Evolutionary conservation across 2,113 vertebrate genomes (phyloP).

Genomic region (Myotis brandtii): DNA sequence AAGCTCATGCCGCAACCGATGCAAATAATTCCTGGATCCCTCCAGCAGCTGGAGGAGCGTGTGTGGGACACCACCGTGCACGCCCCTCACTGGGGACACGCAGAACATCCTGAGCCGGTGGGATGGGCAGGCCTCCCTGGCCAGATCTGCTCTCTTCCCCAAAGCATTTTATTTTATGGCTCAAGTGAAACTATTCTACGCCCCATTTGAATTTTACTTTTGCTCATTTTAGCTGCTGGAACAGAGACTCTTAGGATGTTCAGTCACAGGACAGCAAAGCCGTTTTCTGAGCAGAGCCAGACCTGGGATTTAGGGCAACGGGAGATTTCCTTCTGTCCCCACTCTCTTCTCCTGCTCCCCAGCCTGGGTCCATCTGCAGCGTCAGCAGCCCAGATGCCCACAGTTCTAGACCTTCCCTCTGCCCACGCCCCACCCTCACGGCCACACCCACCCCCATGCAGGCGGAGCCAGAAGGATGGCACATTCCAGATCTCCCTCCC

Average conservation of each 20-base stretch:
- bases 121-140: neutral
- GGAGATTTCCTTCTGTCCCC: neutral
- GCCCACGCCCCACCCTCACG: neutral
- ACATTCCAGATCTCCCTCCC: neutral
- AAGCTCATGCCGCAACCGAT: neutral
- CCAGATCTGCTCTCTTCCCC: neutral
- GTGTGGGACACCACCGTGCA: neutral
- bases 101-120: neutral
- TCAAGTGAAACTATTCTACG: neutral
- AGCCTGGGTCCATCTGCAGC: neutral
- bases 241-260: neutral
- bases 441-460: rapidly evolving
- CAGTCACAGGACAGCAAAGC: neutral
- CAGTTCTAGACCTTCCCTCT: neutral
- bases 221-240: neutral
- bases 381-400: neutral
- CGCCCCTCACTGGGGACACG: neutral
- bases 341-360: neutral
- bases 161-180: neutral
- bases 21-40: neutral
- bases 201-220: neutral
- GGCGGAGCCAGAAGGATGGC: neutral
- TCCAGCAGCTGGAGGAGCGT: neutral
- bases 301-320: neutral
- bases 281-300: neutral